phyloP scores from a whole-genome alignment of 2,888 invertebrate genomes.

The Scelioninae gen. 2 region DNA sequence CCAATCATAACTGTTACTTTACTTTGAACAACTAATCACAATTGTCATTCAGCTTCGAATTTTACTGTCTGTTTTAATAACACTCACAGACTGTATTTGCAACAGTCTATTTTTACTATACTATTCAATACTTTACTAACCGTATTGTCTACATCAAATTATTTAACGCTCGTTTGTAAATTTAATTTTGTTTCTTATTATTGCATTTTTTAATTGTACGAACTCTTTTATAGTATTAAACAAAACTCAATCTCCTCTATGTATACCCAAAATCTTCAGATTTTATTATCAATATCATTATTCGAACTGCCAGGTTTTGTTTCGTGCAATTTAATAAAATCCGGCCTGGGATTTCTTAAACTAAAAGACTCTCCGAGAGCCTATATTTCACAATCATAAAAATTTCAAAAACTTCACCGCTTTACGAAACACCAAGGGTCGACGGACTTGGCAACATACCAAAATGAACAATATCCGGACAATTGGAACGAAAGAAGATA shows the following conservation, averaged over 20 bases:
- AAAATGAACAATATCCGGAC: conserved; percentile 67
- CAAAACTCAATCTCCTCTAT: background rate
- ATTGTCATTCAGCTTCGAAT: too few relatives aligned
- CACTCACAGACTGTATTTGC: too few relatives aligned
- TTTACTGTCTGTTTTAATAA: too few relatives aligned
- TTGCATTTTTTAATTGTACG: too few relatives aligned
- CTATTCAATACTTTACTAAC: too few relatives aligned
- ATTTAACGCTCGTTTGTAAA: too few relatives aligned
- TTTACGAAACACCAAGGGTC: conserved; percentile 35
- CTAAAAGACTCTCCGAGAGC: conserved; percentile 1
- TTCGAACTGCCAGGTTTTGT: conserved; percentile 14
- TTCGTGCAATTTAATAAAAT: conserved; percentile 37
- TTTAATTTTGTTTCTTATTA: too few relatives aligned
- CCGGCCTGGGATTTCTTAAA: conserved; percentile 13
- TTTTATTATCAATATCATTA: conserved; percentile 33
- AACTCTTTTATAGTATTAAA: too few relatives aligned
- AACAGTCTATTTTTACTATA: too few relatives aligned
- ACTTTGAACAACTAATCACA: too few relatives aligned
- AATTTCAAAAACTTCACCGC: conserved; percentile 56
- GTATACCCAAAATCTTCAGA: background rate
- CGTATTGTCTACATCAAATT: too few relatives aligned
- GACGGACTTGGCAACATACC: conserved; percentile 67
- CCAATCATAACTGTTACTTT: too few relatives aligned
- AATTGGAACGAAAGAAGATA: conserved; percentile 59
- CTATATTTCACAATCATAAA: conserved; percentile 41